Percentiles rank a stretch among this genome's conserved stretches.
Conservation (phyloP, 2,888 invertebrate species). For the Pterostichus niger region DNA sequence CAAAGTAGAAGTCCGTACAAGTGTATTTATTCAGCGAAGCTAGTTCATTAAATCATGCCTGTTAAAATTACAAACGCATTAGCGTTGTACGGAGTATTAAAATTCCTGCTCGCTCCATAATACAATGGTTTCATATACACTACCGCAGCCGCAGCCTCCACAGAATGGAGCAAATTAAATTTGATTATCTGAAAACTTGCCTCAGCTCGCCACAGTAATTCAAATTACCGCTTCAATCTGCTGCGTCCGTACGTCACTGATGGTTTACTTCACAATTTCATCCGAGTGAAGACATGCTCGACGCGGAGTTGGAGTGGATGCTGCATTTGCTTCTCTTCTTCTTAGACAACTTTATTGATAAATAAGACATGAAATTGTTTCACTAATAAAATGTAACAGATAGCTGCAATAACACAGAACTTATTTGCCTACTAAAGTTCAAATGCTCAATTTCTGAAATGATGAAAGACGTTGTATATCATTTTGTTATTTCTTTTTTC, state of each 20-base stretch:
- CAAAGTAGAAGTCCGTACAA: slow-evolving; percentile 20
- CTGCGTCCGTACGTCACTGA: background rate
- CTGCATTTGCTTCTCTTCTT: too few relatives aligned
- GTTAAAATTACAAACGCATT: slow-evolving; percentile 50
- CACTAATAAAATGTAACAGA: too few relatives aligned
- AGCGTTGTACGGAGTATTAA: slow-evolving; percentile 26
- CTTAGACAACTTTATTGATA: too few relatives aligned
- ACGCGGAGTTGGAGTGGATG: too few relatives aligned
- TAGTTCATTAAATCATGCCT: slow-evolving; percentile 45
- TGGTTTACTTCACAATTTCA: background rate
- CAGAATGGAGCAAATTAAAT: slow-evolving; percentile 52
- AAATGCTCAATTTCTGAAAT: too few relatives aligned
- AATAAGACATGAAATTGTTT: too few relatives aligned
- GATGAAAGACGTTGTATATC: too few relatives aligned
- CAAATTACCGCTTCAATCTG: slow-evolving; percentile 28
- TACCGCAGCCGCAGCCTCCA: slow-evolving; percentile 3
- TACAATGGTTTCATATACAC: slow-evolving; percentile 49
- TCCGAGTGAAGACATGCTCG: background rate
- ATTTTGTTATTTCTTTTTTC: too few relatives aligned
- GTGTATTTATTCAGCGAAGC: background rate
- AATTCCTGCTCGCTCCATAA: slow-evolving; percentile 39
- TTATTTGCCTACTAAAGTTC: too few relatives aligned
- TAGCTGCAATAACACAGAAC: too few relatives aligned
- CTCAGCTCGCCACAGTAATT: slow-evolving; percentile 28
- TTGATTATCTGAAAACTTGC: slow-evolving; percentile 59